These are phyloP conservation scores for Brachionus sp. DNA, from an alignment of 1,140 invertebrate genomes.

Conservation along the genomic window DNA sequence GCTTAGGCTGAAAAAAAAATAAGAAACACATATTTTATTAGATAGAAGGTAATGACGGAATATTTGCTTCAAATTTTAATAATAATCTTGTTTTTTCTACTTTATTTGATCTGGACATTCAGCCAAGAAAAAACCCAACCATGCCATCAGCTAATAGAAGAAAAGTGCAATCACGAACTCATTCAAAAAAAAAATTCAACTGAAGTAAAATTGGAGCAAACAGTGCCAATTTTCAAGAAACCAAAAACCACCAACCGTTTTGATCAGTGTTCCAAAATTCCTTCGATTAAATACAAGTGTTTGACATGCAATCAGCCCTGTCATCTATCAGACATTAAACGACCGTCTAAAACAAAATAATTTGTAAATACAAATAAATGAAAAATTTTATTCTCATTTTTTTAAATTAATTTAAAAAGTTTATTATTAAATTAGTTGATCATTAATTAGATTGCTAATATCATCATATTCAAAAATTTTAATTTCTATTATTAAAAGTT, in stretches of 20 bases:
- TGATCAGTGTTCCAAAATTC: slow-evolving; percentile 6
- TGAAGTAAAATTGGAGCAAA: neutral
- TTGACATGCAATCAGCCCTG: slow-evolving; percentile 12
- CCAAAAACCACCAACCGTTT: neutral
- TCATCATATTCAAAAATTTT: too few relatives aligned
- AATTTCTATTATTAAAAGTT: too few relatives aligned
- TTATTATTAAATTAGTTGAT: too few relatives aligned
- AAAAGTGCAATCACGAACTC: neutral
- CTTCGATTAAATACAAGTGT: slow-evolving; percentile 8
- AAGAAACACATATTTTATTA: neutral
- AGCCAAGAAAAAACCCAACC: neutral
- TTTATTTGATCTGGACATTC: neutral
- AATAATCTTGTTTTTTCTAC: neutral
- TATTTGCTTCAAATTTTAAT: neutral
- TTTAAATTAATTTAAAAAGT: too few relatives aligned
- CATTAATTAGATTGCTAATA: too few relatives aligned
- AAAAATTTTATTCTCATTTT: too few relatives aligned
- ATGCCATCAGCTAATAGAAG: neutral
- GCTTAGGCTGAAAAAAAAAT: neutral
- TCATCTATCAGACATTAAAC: neutral
- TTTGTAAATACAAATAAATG: too few relatives aligned
- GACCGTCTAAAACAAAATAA: neutral
- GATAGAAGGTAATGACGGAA: neutral
- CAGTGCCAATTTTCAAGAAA: neutral
- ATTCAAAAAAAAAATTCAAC: neutral